phyloP scores from a whole-genome alignment of 1,140 invertebrate species.

The Dolichoris vasculosae region DNA sequence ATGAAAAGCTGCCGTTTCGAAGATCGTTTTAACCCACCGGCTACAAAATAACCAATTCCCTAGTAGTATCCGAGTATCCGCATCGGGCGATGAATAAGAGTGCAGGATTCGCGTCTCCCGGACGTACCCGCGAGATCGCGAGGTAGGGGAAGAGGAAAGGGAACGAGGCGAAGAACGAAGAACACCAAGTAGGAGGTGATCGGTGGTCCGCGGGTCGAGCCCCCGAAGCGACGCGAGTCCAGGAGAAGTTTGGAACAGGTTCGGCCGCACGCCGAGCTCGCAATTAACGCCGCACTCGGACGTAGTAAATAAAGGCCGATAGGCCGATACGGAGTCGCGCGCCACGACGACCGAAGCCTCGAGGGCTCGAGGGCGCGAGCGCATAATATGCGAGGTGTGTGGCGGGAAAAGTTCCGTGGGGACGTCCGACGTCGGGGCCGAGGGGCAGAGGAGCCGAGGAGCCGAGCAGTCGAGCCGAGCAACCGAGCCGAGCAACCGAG shows the following conservation, averaged over 20 bases:
- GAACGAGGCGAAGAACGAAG: too few species aligned
- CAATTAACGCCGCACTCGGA: conserved; percentile 18
- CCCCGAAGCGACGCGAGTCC: neutral
- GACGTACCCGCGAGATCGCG: neutral
- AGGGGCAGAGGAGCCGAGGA: too few species aligned
- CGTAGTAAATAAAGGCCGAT: conserved; percentile 41
- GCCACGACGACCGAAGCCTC: neutral
- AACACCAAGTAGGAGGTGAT: too few species aligned
- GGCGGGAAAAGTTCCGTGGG: conserved; percentile 16
- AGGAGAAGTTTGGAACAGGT: neutral
- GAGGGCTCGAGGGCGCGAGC: neutral
- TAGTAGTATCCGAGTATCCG: too few species aligned
- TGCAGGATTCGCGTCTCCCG: too few species aligned
- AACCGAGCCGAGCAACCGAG: too few species aligned
- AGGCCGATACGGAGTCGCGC: neutral
- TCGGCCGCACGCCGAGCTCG: neutral
- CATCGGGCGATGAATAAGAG: too few species aligned
- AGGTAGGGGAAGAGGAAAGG: neutral
- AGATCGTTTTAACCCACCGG: too few species aligned
- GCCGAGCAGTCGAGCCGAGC: too few species aligned
- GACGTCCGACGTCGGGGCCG: neutral
- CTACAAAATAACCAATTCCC: too few species aligned
- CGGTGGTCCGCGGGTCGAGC: neutral
- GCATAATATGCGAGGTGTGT: conserved; percentile 20
- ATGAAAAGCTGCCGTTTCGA: too few species aligned